A percentile compares a stretch with the other conserved stretches of the same genome.
Evolutionary conservation across 2,113 vertebrate species (phyloP).

Genomic region (Microcebus tavaratra): DNA sequence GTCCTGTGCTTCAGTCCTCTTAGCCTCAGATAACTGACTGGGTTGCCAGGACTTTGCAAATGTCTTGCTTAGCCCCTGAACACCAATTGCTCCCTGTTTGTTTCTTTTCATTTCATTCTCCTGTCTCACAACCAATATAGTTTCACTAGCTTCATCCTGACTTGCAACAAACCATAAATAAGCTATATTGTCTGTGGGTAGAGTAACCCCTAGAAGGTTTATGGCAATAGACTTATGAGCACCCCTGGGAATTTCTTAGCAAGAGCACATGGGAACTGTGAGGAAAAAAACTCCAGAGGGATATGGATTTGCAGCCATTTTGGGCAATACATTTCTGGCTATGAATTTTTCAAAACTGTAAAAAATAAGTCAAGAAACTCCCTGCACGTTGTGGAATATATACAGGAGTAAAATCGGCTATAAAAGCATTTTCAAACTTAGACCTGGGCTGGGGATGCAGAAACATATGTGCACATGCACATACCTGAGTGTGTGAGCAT

Average conservation of each 20-base stretch:
- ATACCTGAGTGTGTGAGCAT: background rate
- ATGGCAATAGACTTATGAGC: background rate
- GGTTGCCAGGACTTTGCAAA: background rate
- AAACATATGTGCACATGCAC: too few relatives aligned
- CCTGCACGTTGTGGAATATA: background rate
- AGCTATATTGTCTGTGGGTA: background rate
- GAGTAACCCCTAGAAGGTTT: background rate
- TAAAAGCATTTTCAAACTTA: background rate
- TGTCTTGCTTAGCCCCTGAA: background rate
- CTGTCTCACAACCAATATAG: background rate
- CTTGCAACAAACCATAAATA: background rate
- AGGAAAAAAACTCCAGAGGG: background rate
- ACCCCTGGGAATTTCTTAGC: background rate
- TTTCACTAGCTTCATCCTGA: background rate
- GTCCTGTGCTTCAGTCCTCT: background rate
- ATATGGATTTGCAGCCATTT: background rate
- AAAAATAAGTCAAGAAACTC: conserved; percentile 12
- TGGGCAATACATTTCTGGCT: background rate
- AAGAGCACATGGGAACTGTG: background rate
- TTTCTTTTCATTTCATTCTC: background rate
- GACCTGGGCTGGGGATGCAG: background rate
- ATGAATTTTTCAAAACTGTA: background rate
- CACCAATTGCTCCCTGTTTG: background rate
- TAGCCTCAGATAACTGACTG: background rate
- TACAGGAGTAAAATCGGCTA: background rate